These are phyloP conservation scores for Sarotherodon lohbergeri DNA, from an alignment of 2,113 vertebrate genomes.

Conservation along the genomic window DNA sequence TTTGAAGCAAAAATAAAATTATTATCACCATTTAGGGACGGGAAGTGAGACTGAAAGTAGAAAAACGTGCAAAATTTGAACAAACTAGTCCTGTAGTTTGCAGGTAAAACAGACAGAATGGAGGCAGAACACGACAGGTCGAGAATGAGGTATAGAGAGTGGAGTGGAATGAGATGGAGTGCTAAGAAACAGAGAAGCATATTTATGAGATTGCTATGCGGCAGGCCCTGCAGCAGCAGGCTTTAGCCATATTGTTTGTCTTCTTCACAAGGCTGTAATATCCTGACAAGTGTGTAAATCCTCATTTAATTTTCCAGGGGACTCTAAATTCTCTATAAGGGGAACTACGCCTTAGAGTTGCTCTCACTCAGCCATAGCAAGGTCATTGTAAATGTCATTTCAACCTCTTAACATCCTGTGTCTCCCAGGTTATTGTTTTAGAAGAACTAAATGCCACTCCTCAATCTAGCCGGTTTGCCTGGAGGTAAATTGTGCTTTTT, in stretches of 20 bases:
- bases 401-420: not conserved
- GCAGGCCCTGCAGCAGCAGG: not conserved
- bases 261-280: not conserved
- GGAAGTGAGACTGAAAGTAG: not conserved
- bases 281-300: conserved; percentile 30
- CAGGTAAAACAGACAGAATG: not conserved
- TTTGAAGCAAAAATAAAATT: not conserved
- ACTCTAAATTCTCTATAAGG: not conserved
- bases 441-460: not conserved
- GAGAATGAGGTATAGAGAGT: not conserved
- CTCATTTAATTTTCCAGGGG: conserved; percentile 21
- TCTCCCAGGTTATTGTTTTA: not conserved
- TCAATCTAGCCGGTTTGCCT: not conserved
- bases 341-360: not conserved
- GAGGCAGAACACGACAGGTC: not conserved
- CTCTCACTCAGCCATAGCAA: not conserved
- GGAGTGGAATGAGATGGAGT: not conserved
- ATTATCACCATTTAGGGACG: not conserved
- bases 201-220: conserved; percentile 14
- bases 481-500: not conserved
- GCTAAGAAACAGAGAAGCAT: not conserved
- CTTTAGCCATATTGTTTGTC: not conserved
- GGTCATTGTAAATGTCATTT: not conserved
- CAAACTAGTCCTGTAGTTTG: not conserved
- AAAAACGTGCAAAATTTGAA: not conserved